Conservation (phyloP, 2,113 vertebrate genomes). For the Tinamus guttatus region DNA sequence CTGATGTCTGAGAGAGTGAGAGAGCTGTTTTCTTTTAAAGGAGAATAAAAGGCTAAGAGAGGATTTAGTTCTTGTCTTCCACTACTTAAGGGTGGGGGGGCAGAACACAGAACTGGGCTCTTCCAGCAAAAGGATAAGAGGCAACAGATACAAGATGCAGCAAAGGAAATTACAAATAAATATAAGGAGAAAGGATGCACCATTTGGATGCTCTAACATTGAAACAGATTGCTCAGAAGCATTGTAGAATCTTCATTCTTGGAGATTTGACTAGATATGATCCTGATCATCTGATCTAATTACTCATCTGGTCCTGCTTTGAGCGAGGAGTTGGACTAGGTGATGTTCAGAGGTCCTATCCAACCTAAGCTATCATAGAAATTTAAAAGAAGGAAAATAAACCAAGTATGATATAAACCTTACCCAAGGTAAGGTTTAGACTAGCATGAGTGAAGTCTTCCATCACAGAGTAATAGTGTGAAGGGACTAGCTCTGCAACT, state of each 20-base stretch:
- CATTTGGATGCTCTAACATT: neutral
- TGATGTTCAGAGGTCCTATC: neutral
- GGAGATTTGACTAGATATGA: neutral
- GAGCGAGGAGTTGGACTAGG: neutral
- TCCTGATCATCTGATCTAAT: neutral
- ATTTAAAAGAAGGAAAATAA: neutral
- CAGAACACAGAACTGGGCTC: neutral
- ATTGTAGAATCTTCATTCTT: neutral
- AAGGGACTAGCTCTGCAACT: neutral
- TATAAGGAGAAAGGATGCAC: neutral
- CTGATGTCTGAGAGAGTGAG: neutral
- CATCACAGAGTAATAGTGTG: neutral
- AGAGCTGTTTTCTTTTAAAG: neutral
- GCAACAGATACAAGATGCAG: neutral
- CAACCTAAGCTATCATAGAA: neutral
- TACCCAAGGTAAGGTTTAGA: no score
- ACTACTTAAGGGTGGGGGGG: neutral
- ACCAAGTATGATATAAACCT: neutral
- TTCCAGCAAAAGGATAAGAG: neutral
- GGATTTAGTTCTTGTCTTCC: neutral
- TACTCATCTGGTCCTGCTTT: neutral
- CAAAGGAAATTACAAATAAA: neutral
- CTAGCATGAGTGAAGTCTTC: fast-evolving
- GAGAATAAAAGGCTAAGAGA: neutral
- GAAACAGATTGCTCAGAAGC: fast-evolving